Conservation (phyloP, 2,113 vertebrate species). For the Blennius ocellaris region DNA sequence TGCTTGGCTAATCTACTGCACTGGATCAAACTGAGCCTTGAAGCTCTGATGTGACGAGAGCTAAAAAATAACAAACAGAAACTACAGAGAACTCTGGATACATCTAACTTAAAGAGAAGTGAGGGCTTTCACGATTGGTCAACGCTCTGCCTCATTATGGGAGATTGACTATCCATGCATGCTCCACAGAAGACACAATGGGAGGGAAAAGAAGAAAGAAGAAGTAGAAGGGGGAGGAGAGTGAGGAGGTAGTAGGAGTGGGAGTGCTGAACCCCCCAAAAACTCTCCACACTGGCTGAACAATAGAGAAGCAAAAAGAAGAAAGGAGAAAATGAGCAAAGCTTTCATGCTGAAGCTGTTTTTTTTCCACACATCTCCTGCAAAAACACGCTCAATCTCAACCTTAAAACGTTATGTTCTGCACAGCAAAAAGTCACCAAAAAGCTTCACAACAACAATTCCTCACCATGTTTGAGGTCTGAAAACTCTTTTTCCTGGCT, state of each 20-base stretch:
- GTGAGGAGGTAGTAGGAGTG: conserved; percentile 10
- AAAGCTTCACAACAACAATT: conserved; percentile 6
- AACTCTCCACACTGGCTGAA: conserved; percentile 63
- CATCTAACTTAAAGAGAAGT: conserved; percentile 30
- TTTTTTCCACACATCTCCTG: conserved; percentile 10
- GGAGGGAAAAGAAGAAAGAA: conserved; percentile 42
- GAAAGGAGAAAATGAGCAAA: not conserved
- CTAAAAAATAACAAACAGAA: conserved; percentile 21
- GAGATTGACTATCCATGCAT: conserved; percentile 69
- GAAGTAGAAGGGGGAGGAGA: conserved; percentile 13
- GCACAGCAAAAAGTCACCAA: conserved; percentile 25
- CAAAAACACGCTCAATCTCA: conserved; percentile 13
- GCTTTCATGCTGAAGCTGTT: not conserved
- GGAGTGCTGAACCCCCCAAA: conserved; percentile 52
- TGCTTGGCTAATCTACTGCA: conserved; percentile 54
- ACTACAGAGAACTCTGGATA: conserved; percentile 13
- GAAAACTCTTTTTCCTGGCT: not conserved
- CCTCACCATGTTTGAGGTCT: not conserved
- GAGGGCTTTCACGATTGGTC: conserved; percentile 46
- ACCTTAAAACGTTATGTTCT: conserved; percentile 18
- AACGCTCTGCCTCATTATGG: conserved; percentile 39
- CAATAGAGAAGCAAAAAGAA: conserved; percentile 55
- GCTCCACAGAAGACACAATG: conserved; percentile 68
- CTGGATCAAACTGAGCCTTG: conserved; percentile 49
- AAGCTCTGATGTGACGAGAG: conserved; percentile 43